phyloP scores from a whole-genome alignment of 2,797 vertebrate species.

The Mareca strepera region DNA sequence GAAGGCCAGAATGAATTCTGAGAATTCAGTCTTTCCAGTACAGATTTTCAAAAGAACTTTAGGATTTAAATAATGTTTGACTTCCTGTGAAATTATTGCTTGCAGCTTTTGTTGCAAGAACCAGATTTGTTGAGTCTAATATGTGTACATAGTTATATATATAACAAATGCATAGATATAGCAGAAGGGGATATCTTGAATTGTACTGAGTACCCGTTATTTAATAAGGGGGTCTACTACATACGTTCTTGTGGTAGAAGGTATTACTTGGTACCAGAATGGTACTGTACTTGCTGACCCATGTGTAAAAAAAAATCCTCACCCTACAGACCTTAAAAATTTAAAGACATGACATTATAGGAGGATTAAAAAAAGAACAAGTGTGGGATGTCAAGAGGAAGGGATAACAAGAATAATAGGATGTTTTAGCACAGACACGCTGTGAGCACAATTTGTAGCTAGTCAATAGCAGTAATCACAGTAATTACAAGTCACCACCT shows the following conservation, averaged over 20 bases:
- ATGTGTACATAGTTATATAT: neutral
- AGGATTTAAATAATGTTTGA: neutral
- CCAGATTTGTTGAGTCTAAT: neutral
- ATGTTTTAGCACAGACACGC: neutral
- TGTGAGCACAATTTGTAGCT: neutral
- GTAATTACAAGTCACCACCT: neutral
- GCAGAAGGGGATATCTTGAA: neutral
- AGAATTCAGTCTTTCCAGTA: neutral
- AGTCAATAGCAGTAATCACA: neutral
- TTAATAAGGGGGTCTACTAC: neutral
- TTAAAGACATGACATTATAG: neutral
- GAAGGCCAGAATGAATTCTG: neutral
- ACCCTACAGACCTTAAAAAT: neutral
- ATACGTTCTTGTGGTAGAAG: neutral
- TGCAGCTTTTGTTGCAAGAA: neutral
- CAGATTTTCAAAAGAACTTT: neutral
- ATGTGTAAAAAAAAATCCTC: neutral
- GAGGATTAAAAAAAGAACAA: neutral
- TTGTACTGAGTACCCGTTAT: neutral
- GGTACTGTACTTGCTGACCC: neutral
- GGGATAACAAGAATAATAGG: neutral
- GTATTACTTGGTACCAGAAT: neutral
- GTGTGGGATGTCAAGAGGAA: neutral
- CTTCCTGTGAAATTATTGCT: neutral
- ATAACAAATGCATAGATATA: neutral